Conservation (phyloP, 2,888 invertebrate genomes). For the Nephrotoma flavescens region DNA sequence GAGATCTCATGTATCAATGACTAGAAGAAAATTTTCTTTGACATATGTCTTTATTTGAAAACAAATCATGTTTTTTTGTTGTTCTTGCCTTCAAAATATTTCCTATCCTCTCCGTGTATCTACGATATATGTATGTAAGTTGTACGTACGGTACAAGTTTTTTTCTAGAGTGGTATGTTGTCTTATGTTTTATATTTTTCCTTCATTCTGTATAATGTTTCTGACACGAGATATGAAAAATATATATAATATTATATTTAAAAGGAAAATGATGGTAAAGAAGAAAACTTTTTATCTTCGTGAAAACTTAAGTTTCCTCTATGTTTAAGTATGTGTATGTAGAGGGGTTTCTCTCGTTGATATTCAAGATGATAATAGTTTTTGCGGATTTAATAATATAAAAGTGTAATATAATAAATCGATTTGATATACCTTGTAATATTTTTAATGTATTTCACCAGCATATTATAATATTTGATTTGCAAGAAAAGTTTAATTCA, state of each 20-base stretch:
- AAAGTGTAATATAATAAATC: not conserved
- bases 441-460: not conserved
- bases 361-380: not conserved
- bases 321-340: not conserved
- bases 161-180: not conserved
- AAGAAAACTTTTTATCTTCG: not conserved
- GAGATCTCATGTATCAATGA: not conserved
- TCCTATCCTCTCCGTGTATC: not conserved
- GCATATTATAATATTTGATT: not conserved
- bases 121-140: not conserved
- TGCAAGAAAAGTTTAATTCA: not conserved
- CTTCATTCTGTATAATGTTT: not conserved
- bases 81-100: not conserved
- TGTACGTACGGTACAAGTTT: not conserved
- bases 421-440: not conserved
- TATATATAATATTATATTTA: not conserved
- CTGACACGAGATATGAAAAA: not conserved
- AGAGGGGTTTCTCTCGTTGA: not conserved
- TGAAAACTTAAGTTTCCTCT: not conserved
- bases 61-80: not conserved
- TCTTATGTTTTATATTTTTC: not conserved
- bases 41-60: conserved; percentile 1
- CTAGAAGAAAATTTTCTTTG: not conserved
- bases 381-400: not conserved
- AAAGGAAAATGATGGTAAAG: not conserved